Base-by-base conservation (phyloP, 30 jellyfish, hydroid and myxozoan species). In the Hydractinia symbiolongicarpus region DNA sequence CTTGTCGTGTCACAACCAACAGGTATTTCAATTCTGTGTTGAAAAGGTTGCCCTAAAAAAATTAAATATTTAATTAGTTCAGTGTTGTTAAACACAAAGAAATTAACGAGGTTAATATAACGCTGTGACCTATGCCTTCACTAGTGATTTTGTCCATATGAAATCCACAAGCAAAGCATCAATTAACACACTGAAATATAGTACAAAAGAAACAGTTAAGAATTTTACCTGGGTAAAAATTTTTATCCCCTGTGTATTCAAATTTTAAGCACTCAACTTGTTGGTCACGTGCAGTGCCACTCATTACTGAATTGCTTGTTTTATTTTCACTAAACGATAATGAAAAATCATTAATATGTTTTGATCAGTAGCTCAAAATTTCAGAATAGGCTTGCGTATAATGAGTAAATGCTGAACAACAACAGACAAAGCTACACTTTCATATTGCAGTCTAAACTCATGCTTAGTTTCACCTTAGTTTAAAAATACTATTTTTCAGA, bases 41-140 rank as follows among this genome's bases (percentile, higher is more conserved):
- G 69, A 58, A 58, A 58, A 58, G 69, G 69, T 58, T 58, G 69
- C 69, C 69, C 69, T 58, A 58, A 58, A 58, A 58, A 11, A 30
- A 30, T 11, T 58, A 16, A 58, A 58, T 58, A 11, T 58, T 58
- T 16, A 16, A 58, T 58, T 58, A 58, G 3, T 58, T 58, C 69
- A 58, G 15, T 58, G 15, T 58, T 16, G 69, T 13, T 58, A 58
- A 58, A 58, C 69, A 58, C 15, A 58, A 58, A 13, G 19, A 58
- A 58, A 16, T 16, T 11, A 58, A 11, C 3, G 69, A 58, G 69
- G 19, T 58, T 58, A 58, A n/a, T n/a, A 58, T 13, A 13, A 58
- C 17, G 1, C 69, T 58, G 15, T 58, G 17, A 11, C 19, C 19
- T 11, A 16, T 58, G 17, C 15, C 69, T 11, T 58, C 17, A 58